Percentiles rank a stretch among this genome's conserved stretches.
These are phyloP conservation scores for Helicorthomorpha holstii DNA, from an alignment of 1,140 invertebrate species.

Conservation along the genomic window DNA sequence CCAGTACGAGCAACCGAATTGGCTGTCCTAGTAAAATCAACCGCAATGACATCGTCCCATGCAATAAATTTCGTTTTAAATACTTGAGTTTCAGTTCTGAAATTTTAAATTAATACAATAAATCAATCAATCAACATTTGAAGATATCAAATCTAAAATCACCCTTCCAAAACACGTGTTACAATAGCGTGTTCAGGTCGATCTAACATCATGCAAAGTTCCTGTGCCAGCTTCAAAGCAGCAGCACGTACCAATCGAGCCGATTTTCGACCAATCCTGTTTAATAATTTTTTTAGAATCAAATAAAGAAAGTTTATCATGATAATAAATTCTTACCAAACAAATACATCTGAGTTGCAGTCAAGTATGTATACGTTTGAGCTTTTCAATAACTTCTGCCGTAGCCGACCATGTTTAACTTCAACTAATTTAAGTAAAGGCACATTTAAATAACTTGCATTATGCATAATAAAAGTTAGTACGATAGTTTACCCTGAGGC, in stretches of 20 bases:
- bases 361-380: constrained; percentile 96
- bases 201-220: constrained; percentile 72
- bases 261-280: constrained; percentile 93
- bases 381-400: constrained; percentile 60
- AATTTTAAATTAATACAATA: constrained; percentile 9
- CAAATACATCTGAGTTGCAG: constrained; percentile 89
- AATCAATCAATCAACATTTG: background rate
- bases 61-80: constrained; percentile 95
- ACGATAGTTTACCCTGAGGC: constrained; percentile 49
- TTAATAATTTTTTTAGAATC: background rate
- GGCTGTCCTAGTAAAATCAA: constrained; percentile 96
- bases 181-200: constrained; percentile 75
- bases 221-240: constrained; percentile 86
- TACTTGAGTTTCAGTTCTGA: constrained; percentile 47
- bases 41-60: constrained; percentile 98
- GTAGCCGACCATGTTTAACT: constrained; percentile 53
- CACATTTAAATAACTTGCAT: background rate
- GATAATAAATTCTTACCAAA: constrained; percentile 51
- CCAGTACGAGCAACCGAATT: constrained; percentile 92
- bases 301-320: too few species aligned
- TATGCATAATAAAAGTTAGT: background rate
- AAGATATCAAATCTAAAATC: constrained; percentile 15
- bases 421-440: constrained; percentile 25
- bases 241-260: constrained; percentile 88
- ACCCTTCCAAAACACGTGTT: constrained; percentile 51